Evolutionary conservation across 2,888 invertebrate species (phyloP).

Genomic region (Stomorhina lunata): DNA sequence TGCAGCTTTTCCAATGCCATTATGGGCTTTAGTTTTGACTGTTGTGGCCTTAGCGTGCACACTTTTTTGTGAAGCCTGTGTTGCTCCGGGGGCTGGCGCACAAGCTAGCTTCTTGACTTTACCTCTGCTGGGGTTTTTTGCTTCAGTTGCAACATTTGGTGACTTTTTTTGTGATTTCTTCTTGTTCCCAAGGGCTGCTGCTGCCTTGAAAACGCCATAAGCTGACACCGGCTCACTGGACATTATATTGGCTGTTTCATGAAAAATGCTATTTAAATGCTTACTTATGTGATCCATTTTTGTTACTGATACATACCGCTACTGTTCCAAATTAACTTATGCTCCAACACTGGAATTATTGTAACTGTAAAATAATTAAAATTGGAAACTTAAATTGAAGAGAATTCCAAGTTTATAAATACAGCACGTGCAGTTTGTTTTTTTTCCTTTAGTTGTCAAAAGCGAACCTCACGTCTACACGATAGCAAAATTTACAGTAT

Average conservation of each 20-base stretch:
- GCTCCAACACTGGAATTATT: neutral
- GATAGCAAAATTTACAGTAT: no score
- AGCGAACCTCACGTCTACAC: no score
- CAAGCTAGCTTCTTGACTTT: slow-evolving; percentile 16
- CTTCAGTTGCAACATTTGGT: slow-evolving; percentile 24
- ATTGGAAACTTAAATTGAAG: neutral
- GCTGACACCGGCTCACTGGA: slow-evolving; percentile 66
- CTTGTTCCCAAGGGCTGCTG: neutral
- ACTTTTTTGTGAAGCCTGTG: neutral
- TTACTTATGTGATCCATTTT: slow-evolving; percentile 35
- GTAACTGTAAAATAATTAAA: slow-evolving; percentile 31
- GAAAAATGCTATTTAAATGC: slow-evolving; percentile 32
- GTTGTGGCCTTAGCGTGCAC: neutral
- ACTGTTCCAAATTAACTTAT: neutral
- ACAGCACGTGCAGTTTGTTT: slow-evolving; percentile 54
- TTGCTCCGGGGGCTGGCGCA: neutral
- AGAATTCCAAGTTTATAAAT: neutral
- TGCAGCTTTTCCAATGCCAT: neutral
- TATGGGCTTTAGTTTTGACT: neutral
- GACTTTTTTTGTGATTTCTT: slow-evolving; percentile 47
- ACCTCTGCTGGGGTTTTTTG: slow-evolving; percentile 3
- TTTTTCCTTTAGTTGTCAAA: no score
- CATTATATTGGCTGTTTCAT: slow-evolving; percentile 47
- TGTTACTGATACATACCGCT: slow-evolving; percentile 36
- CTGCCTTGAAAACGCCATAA: slow-evolving; percentile 64